These are phyloP conservation scores for Acomys russatus DNA, from an alignment of 2,797 vertebrate genomes.

Conservation along the genomic window DNA sequence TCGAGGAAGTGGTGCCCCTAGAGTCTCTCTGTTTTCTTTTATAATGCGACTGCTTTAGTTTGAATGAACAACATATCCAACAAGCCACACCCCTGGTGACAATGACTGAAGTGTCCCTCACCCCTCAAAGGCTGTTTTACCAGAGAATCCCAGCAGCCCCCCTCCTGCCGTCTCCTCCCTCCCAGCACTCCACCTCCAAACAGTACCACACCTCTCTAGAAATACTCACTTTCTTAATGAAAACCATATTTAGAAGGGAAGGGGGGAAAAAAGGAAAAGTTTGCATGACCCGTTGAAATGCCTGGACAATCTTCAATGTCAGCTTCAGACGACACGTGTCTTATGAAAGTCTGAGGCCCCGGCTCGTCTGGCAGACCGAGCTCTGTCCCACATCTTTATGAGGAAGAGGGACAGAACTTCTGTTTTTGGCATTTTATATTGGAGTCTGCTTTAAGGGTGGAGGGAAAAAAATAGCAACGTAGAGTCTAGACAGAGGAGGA, in stretches of 20 bases:
- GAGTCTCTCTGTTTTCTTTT: slow-evolving; percentile 76
- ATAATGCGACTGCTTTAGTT: slow-evolving; percentile 82
- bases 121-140: slow-evolving; percentile 81
- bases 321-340: slow-evolving; percentile 91
- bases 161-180: slow-evolving; percentile 80
- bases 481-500: slow-evolving; percentile 94
- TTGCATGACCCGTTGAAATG: slow-evolving; percentile 87
- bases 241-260: slow-evolving; percentile 88
- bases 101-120: slow-evolving; percentile 72
- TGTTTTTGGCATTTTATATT: slow-evolving; percentile 92
- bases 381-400: slow-evolving; percentile 90
- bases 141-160: slow-evolving; percentile 83
- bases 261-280: slow-evolving; percentile 36
- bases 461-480: slow-evolving; percentile 91
- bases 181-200: slow-evolving; percentile 81
- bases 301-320: slow-evolving; percentile 89
- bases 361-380: slow-evolving; percentile 86
- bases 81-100: slow-evolving; percentile 79
- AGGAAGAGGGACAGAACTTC: slow-evolving; percentile 91
- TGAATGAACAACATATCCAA: slow-evolving; percentile 80
- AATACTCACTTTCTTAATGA: slow-evolving; percentile 91
- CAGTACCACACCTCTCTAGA: slow-evolving; percentile 90
- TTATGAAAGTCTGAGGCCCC: slow-evolving; percentile 89
- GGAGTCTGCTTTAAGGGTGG: slow-evolving; percentile 90
- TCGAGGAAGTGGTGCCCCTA: slow-evolving; percentile 73